A percentile compares a stretch with the other conserved stretches of the same genome.
Evolutionary conservation across 2,888 invertebrate species (phyloP).

Genomic region (Acrobasis suavella): DNA sequence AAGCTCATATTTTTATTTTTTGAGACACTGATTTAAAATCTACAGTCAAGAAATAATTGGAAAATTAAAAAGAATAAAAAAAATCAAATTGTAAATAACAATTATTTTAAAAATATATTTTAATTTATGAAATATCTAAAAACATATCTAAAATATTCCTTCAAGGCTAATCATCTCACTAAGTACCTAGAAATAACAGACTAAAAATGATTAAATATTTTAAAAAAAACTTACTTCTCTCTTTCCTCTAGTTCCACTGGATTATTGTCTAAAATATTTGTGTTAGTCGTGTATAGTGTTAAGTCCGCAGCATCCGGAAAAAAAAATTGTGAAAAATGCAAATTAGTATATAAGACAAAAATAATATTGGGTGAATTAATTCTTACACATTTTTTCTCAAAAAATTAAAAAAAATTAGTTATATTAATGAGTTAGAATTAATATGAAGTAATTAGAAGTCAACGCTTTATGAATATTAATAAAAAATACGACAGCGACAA

Average conservation of each 20-base stretch:
- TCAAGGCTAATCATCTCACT: conserved; percentile 30
- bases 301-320: conserved; percentile 77
- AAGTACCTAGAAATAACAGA: conserved; percentile 30
- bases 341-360: conserved; percentile 31
- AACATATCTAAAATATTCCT: background rate
- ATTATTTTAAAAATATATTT: background rate
- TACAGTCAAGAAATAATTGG: too few species aligned
- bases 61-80: too few species aligned
- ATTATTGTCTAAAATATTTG: conserved; percentile 86
- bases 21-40: too few species aligned
- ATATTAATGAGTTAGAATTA: background rate
- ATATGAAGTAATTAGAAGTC: background rate
- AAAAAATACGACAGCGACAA: background rate
- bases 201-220: conserved; percentile 30
- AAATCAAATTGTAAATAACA: background rate
- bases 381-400: background rate
- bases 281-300: conserved; percentile 72
- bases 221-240: conserved; percentile 88
- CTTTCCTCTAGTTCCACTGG: conserved; percentile 91
- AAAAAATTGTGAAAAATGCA: conserved; percentile 65
- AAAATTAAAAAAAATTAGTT: background rate
- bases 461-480: background rate
- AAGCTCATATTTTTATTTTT: too few species aligned
- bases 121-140: too few species aligned
- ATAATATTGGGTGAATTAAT: background rate